Evolutionary conservation across 2,888 invertebrate species (phyloP).

Genomic region (Hypomecis atomaria): DNA sequence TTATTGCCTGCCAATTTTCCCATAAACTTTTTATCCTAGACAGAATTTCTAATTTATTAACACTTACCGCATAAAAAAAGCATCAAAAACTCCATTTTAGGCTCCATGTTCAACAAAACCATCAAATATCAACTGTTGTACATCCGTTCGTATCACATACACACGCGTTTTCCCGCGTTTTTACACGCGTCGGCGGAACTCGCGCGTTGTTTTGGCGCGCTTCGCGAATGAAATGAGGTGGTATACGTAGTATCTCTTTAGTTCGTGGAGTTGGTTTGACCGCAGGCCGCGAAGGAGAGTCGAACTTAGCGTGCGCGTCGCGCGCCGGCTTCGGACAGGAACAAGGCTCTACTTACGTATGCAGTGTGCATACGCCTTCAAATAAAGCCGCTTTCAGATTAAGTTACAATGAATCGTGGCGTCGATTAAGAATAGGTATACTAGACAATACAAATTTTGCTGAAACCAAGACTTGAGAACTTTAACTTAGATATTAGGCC

Average conservation of each 20-base stretch:
- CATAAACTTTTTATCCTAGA: background rate
- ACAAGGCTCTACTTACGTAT: slow-evolving; percentile 30
- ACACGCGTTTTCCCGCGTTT: slow-evolving; percentile 56
- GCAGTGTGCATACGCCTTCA: slow-evolving; percentile 33
- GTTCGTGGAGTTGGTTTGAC: slow-evolving; percentile 20
- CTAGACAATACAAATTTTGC: too few relatives aligned
- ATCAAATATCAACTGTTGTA: background rate
- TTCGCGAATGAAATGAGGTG: slow-evolving; percentile 67
- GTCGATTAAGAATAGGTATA: too few relatives aligned
- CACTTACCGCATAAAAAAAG: slow-evolving; percentile 74
- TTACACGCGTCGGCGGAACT: slow-evolving; percentile 50
- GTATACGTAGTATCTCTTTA: too few relatives aligned
- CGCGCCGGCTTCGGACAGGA: slow-evolving; percentile 23
- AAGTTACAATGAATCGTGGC: background rate
- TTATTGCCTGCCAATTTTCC: too few relatives aligned
- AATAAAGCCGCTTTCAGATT: slow-evolving; percentile 14
- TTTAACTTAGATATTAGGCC: too few relatives aligned
- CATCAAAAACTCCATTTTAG: slow-evolving; percentile 66
- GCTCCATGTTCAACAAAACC: slow-evolving; percentile 46
- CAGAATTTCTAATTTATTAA: background rate
- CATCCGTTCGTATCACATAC: slow-evolving; percentile 49
- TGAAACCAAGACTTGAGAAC: too few relatives aligned
- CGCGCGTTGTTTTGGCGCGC: slow-evolving; percentile 71
- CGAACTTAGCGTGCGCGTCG: background rate
- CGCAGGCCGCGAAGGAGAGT: slow-evolving; percentile 7